Conservation (phyloP, 2,113 vertebrate genomes). For the Psilopsiagon aymara region DNA sequence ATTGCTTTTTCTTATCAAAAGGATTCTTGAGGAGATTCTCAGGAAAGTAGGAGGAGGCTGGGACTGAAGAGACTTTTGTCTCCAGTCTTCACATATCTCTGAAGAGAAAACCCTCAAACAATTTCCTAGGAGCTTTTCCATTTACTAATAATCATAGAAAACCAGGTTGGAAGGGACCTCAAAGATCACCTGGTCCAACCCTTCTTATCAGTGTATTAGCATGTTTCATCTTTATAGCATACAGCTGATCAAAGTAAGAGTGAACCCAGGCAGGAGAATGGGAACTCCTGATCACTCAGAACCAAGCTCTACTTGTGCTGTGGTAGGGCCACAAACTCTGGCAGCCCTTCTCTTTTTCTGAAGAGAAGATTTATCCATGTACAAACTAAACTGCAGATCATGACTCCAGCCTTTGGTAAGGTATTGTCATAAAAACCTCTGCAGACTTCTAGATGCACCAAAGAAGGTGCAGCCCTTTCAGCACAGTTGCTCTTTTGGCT, state of each 20-base stretch:
- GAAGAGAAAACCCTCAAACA: neutral
- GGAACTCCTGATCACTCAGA: neutral
- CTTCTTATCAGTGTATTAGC: neutral
- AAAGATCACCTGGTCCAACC: neutral
- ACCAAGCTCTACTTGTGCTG: neutral
- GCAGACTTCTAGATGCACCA: neutral
- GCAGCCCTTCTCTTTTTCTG: neutral
- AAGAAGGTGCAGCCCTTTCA: neutral
- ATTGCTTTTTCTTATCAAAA: neutral
- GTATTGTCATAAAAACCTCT: neutral
- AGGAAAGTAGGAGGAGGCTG: neutral
- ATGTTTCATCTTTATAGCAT: neutral
- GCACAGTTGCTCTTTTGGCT: neutral
- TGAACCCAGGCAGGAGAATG: neutral
- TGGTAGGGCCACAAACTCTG: neutral
- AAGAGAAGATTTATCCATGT: neutral
- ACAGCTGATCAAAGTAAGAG: neutral
- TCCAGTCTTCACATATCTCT: neutral
- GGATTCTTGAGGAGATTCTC: neutral
- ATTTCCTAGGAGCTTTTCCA: neutral
- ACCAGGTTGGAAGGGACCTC: neutral
- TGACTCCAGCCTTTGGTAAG: neutral
- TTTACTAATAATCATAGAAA: neutral
- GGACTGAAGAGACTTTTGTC: neutral
- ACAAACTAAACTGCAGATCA: neutral